A percentile compares a stretch with the other conserved stretches of the same genome.
phyloP scores from a whole-genome alignment of 2,797 vertebrate genomes.

The Otolemur crassicaudatus region DNA sequence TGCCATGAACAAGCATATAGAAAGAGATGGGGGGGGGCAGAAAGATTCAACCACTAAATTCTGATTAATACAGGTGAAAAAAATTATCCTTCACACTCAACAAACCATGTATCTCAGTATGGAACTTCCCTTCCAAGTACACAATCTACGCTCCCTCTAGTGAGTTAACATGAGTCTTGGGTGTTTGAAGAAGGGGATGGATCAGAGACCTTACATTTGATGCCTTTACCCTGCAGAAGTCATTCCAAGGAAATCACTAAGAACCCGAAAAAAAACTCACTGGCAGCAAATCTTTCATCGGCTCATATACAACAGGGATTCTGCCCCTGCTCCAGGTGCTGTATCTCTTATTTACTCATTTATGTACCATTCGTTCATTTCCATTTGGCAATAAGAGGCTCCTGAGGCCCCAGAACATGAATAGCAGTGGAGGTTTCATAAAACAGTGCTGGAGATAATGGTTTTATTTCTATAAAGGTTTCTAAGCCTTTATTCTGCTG shows the following conservation, averaged over 20 bases:
- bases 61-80: not conserved
- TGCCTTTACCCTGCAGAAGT: not conserved
- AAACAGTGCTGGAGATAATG: not conserved
- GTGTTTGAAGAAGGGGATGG: not conserved
- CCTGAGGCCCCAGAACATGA: not conserved
- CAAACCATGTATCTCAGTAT: not conserved
- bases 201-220: slow-evolving; percentile 27
- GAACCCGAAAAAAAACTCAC: not conserved
- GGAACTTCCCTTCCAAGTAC: not conserved
- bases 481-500: not conserved
- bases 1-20: not conserved
- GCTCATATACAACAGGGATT: not conserved
- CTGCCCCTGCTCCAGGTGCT: not conserved
- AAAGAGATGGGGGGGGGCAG: not conserved
- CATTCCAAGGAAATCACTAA: slow-evolving; percentile 29
- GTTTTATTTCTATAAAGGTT: not conserved
- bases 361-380: slow-evolving; percentile 29
- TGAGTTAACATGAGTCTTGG: not conserved
- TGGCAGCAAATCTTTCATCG: not conserved
- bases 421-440: not conserved
- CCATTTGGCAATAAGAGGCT: not conserved
- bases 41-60: slow-evolving; percentile 32
- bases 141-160: not conserved
- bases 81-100: not conserved
- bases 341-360: not conserved